Base-by-base conservation (phyloP, 1,140 invertebrate genomes). In the Nautilus pompilius region DNA sequence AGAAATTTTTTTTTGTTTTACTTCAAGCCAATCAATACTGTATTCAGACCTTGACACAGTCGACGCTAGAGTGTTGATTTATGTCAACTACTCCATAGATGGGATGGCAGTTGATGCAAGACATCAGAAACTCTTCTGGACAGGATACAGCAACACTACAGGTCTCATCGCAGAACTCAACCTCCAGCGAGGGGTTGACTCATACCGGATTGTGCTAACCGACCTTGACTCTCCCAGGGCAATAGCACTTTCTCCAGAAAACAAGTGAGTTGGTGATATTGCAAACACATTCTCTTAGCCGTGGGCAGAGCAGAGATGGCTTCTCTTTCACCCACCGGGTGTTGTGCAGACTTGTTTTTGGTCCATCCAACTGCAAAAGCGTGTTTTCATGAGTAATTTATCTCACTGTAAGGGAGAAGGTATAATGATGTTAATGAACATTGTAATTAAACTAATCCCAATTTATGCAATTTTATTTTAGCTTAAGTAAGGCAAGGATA, bases 61-160 rank as follows among this genome's bases (percentile, higher is more conserved):
- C 29, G 24, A 53, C 17, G 20, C 49, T 17, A 20, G 29, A 28
- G 6, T 53, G n/a, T 26, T 53, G 26, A 28, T 53, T 48, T 58
- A 66, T 24, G 63, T 60, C 20, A 59, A 65, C 10, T 64, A 70
- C 15, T 68, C 63, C 55, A 66, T 73, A 24, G 67, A 68, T 45
- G 69, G 69, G 0, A 24, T 74, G 28, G 60, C 60, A 1, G 59
- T 74, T 33, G 69, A 73, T 33, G 26, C 63, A 17, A 61, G 67
- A 5, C 60, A 63, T 28, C 66, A 73, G 34, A 60, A 66, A 10
- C 58, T 76, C 2, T 76, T 70, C 61, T 76, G 72, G 72, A 70
- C 71, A 13, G 72, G 66, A 2, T 70, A 71, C 51, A 59, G 57
- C 24, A 69, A 68, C 33, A 62, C 58, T 10, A 60, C 57, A 13